Evolutionary conservation across 2,888 invertebrate genomes (phyloP), one percentile per base, ranked within the genome.

Genomic region (Ctenicera cuprea): DNA sequence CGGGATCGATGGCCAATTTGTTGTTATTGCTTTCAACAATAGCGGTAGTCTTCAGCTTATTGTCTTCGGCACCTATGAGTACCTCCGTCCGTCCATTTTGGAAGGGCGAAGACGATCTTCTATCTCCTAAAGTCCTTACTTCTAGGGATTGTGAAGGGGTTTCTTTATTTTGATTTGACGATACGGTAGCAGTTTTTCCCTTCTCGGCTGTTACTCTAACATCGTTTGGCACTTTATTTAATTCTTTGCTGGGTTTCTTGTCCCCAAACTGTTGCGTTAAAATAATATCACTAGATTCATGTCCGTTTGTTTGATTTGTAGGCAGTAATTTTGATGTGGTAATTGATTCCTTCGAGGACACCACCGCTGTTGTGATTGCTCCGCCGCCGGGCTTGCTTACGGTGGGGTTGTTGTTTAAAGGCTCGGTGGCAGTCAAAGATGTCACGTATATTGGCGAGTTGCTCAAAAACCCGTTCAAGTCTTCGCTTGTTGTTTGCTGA

Each of bases 361-460:
- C 83, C 22, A 85, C 84, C 22, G 84, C 79, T 45, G 85, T 88
- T 87, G 80, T 88, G 83, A 80, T 79, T 82, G 86, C 80, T 83
- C 84, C 78, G 83, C 85, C 76, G 84, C 84, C 64, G 84, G 87
- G 74, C 72, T 80, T 84, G 81, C 82, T 83, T 82, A 79, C 85
- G 87, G 88, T 83, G 88, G 88, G 86, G 87, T 87, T 83, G 89
- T 89, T 86, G 88, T 88, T 85, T 87, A 85, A 86, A 86, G 82
- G 89, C 87, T 86, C 88, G 84, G 85, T 89, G 87, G 87, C 89
- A 84, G 87, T 88, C 81, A 93, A 92, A 79, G 94, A 94, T 77
- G 94, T 95, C 79, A 95, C 94, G 90, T 95, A 95, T 80, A 95
- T 94, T 70, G 94, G 93, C 71, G 94, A 93, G 85, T 93, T 93